Percentiles rank a stretch among this genome's conserved stretches.
Evolutionary conservation across 1,140 invertebrate genomes (phyloP).

Genomic region (Rhyzopertha dominica): DNA sequence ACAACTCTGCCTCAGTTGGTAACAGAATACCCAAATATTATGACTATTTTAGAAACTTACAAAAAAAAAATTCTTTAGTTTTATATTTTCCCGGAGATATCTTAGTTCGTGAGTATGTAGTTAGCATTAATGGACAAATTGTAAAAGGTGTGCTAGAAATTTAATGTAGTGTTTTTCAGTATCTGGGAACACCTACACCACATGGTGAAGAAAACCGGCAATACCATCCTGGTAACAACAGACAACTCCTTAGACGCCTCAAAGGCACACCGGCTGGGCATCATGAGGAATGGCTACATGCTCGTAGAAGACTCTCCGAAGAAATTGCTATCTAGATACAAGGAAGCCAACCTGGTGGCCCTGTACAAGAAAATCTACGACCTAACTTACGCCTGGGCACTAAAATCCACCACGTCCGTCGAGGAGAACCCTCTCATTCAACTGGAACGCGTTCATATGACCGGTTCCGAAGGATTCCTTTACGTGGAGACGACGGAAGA

Average conservation of each 20-base stretch:
- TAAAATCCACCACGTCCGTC: constrained; percentile 4
- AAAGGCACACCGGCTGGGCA: constrained; percentile 73
- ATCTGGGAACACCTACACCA: constrained; percentile 89
- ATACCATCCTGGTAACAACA: constrained; percentile 90
- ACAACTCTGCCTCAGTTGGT: no score
- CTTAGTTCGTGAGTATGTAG: no score
- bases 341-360: constrained; percentile 8
- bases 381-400: not conserved
- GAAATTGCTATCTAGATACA: constrained; percentile 4
- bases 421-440: constrained; percentile 6
- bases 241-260: constrained; percentile 92
- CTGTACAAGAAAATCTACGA: constrained; percentile 11
- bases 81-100: no score
- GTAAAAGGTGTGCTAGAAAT: no score
- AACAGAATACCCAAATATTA: no score
- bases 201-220: constrained; percentile 73
- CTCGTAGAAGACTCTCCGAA: constrained; percentile 12
- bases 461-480: constrained; percentile 11
- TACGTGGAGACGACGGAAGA: constrained; percentile 5
- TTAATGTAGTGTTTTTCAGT: no score
- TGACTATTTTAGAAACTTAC: no score
- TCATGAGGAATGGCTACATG: constrained; percentile 11
- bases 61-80: no score
- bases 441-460: not conserved
- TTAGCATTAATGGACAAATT: no score